Evolutionary conservation across 2,113 vertebrate species (phyloP).

Genomic region (Motacilla alba): DNA sequence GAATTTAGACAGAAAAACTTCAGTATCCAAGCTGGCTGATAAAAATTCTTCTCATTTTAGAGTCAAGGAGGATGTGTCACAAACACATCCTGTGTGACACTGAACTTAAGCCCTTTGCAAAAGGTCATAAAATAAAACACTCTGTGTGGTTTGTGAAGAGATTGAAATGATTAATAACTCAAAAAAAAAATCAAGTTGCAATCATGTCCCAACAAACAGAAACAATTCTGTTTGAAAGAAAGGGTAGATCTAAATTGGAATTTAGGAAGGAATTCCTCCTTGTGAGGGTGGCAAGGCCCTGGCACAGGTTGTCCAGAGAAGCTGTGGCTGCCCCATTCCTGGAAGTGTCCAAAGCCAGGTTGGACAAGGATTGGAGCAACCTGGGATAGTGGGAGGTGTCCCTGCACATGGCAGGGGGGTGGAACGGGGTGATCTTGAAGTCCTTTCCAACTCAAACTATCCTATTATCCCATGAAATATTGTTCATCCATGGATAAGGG

Average conservation of each 20-base stretch:
- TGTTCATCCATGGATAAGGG: neutral
- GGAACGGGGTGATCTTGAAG: neutral
- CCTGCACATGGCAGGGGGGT: neutral
- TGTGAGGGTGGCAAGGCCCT: neutral
- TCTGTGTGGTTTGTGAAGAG: neutral
- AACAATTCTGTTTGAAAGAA: neutral
- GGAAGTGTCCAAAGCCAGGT: neutral
- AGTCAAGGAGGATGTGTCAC: neutral
- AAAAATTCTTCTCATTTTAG: neutral
- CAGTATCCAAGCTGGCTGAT: neutral
- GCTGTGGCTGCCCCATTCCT: neutral
- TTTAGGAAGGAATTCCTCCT: neutral
- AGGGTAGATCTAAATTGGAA: neutral
- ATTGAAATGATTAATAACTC: neutral
- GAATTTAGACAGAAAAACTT: neutral
- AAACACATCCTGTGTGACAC: neutral
- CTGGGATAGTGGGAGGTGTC: neutral
- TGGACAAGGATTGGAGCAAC: accelerated
- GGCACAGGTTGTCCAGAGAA: accelerated
- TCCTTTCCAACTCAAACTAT: neutral
- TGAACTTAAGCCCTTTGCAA: neutral
- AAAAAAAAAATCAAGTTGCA: neutral
- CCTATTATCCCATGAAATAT: neutral
- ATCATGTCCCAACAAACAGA: neutral
- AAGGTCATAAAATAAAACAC: neutral